Base-by-base conservation (phyloP, 2,797 vertebrate species). In the Holocentrus rufus region DNA sequence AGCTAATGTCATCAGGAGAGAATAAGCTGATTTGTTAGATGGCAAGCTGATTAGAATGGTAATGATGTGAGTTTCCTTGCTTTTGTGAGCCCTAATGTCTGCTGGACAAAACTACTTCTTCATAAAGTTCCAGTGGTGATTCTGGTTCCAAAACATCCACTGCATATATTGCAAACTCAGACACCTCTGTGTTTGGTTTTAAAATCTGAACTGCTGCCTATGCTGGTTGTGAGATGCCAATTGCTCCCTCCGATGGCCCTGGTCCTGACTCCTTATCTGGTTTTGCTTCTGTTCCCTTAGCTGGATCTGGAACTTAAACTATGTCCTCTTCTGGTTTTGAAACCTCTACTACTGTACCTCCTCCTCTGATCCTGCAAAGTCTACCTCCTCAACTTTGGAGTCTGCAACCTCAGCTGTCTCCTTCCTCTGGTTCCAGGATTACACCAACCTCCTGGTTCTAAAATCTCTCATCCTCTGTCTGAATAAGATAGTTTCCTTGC, bases 11-110 rank as follows among this genome's bases (percentile, higher is more conserved):
- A 57, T 66, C 65, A 22, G 3, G 22, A 34, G 64, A 82, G 66
- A 74, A 57, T 66, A 36, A 74, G 70, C 68, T 77, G 74, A 83
- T 83, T 69, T 44, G 36, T 63, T 13, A 56, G 68, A 73, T 72
- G 65, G 5, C 49, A 18, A 58, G 75, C 68, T 74, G 76, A 86
- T 72, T 72, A 22, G 66, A 74, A 72, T 57, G 23, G 18, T 7
- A 50, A 76, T 69, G 52, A 76, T 63, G 61, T 59, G 39, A 39
- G 25, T 61, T 65, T 55, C 6, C 3, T 46, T 30, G 50, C 49
- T 70, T 82, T 73, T 70, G 64, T 76, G 68, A 36, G 27, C 65
- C 65, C 10, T 77, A 34, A 50, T 22, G 74, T 70, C 39, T 53
- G 65, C 61, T 55, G 39, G 76, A 81, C 66, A 72, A 76, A 72